Evolutionary conservation across 2,113 vertebrate species (phyloP), one percentile per base, ranked within the genome.

Genomic region (Calonectris borealis): DNA sequence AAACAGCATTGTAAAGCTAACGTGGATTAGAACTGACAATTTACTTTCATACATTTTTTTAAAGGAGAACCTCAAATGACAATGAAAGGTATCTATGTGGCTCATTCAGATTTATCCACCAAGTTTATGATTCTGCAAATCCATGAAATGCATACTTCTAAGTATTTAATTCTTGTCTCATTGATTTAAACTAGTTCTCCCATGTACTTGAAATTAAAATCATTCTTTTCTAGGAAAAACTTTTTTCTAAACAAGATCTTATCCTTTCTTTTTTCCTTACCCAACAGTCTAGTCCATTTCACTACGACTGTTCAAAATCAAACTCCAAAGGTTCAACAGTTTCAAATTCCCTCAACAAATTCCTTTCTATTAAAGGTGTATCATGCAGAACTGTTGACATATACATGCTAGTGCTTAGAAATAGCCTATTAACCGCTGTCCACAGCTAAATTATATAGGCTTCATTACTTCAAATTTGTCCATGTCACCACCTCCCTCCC

Each of bases 381-480:
- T 76, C 77, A 61, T 3, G 29, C 76, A 88, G 83, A 95, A 96
- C 92, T 97, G 91, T 46, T 96, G 95, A 97, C 88, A 92, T 76
- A 71, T 38, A 92, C 73, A 91, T 46, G 86, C 76, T 61, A 71
- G 31, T 83, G 91, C 77, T 61, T 16, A 88, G 65, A 94, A 96
- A 88, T 38, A 91, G 83, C 93, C 91, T 82, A 92, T 96, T 96
- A 96, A 94, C 65, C 91, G 83, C 94, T 94, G 88, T 96, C 95
- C 80, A 92, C 94, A 96, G 77, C 86, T 94, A 89, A 82, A 96
- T 96, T 97, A 96, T 95, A 96, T 86, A 95, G 90, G 90, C 75
- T 96, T 92, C 94, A 94, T 95, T 96, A 95, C 90, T 92, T 94
- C 86, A 93, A 96, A 97, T 96, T 96, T 96, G 90, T 93, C 57